These are phyloP conservation scores for Callyntrura guangdongensis DNA, from an alignment of 2,888 invertebrate genomes.

Conservation along the genomic window DNA sequence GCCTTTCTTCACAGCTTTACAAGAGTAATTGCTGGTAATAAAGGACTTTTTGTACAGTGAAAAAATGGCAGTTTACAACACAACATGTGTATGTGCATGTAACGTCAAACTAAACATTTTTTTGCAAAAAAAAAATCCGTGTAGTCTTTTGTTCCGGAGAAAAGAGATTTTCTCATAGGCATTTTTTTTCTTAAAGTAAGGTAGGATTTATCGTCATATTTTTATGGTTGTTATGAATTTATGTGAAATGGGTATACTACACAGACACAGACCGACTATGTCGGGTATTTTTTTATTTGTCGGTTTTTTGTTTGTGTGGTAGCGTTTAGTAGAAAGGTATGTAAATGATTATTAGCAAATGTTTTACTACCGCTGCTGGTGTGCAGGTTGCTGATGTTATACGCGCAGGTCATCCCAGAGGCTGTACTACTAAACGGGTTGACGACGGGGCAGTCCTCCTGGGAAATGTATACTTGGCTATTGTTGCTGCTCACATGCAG, in stretches of 20 bases:
- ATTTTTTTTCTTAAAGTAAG: not conserved
- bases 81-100: not conserved
- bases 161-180: not conserved
- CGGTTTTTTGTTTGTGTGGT: slow-evolving; percentile 29
- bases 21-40: slow-evolving; percentile 48
- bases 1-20: slow-evolving; percentile 56
- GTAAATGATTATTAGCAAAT: not conserved
- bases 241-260: too few relatives aligned
- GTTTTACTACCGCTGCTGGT: not conserved
- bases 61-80: not conserved
- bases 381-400: not conserved
- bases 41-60: slow-evolving; percentile 18
- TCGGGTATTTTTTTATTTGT: slow-evolving; percentile 37
- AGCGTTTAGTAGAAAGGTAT: slow-evolving; percentile 1
- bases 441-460: not conserved
- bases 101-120: not conserved
- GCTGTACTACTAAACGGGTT: slow-evolving; percentile 45
- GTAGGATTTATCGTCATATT: too few relatives aligned
- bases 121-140: not conserved
- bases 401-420: slow-evolving; percentile 62
- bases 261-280: too few relatives aligned
- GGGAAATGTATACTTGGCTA: not conserved
- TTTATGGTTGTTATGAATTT: slow-evolving; percentile 11
- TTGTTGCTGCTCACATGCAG: too few relatives aligned
- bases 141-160: not conserved